A percentile compares a stretch with the other conserved stretches of the same genome.
Evolutionary conservation across 2,888 invertebrate genomes (phyloP).

Genomic region (Eristalis intricaria): DNA sequence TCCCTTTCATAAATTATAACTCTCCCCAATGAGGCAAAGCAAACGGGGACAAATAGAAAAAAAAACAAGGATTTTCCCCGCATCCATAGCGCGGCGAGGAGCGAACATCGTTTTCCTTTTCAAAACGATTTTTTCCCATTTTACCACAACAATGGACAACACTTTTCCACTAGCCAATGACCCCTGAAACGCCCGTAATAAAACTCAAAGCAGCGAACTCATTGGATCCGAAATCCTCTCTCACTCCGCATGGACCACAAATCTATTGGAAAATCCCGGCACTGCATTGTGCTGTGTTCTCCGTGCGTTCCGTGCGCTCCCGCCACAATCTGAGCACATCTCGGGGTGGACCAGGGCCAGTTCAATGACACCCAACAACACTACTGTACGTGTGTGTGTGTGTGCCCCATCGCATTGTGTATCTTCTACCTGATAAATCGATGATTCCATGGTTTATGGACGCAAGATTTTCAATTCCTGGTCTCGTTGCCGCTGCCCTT

Average conservation of each 20-base stretch:
- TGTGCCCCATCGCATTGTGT: slow-evolving; percentile 13
- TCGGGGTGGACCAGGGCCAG: slow-evolving; percentile 10
- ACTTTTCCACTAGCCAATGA: slow-evolving; percentile 66
- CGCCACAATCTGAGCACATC: slow-evolving; percentile 44
- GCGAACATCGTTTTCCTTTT: slow-evolving; percentile 55
- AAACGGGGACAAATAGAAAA: slow-evolving; percentile 13
- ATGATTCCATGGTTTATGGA: slow-evolving; percentile 65
- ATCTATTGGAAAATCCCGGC: slow-evolving; percentile 59
- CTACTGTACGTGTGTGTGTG: not conserved
- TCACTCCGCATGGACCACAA: slow-evolving; percentile 43
- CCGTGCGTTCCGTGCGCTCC: not conserved
- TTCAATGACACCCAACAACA: slow-evolving; percentile 59
- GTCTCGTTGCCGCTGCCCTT: slow-evolving; percentile 4
- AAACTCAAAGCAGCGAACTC: slow-evolving; percentile 33
- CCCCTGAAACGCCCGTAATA: slow-evolving; percentile 49
- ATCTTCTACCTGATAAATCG: slow-evolving; percentile 61
- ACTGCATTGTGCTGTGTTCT: not conserved
- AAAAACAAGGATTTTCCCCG: slow-evolving; percentile 30
- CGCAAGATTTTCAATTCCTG: slow-evolving; percentile 49
- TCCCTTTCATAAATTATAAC: slow-evolving; percentile 37
- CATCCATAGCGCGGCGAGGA: slow-evolving; percentile 1
- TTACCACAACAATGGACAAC: slow-evolving; percentile 63
- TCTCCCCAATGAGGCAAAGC: not conserved
- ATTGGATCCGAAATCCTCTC: slow-evolving; percentile 30
- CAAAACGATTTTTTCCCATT: slow-evolving; percentile 60